Percentiles rank a stretch among this genome's conserved stretches.
These are phyloP conservation scores for Xiphorhynchus erythropygius DNA, from an alignment of 2,797 vertebrate genomes.

Conservation along the genomic window DNA sequence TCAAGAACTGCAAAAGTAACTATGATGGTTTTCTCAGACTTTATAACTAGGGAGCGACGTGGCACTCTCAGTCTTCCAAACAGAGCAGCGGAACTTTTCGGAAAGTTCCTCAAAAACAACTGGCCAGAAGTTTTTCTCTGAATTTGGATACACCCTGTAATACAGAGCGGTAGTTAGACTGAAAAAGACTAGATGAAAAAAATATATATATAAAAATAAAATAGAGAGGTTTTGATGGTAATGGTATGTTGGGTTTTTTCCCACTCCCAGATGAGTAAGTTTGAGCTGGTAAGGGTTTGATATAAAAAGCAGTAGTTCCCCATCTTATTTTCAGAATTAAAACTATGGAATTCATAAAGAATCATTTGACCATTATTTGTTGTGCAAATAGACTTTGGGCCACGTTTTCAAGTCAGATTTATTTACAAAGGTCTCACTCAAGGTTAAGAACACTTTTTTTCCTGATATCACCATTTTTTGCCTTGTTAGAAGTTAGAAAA, in stretches of 20 bases:
- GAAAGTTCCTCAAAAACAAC: conserved; percentile 70
- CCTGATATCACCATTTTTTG: background rate
- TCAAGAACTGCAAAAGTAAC: conserved; percentile 62
- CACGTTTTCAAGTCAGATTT: background rate
- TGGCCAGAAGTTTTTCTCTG: conserved; percentile 34
- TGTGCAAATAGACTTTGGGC: background rate
- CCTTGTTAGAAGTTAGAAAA: background rate
- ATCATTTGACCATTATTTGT: background rate
- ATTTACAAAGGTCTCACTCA: background rate
- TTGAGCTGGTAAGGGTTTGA: background rate
- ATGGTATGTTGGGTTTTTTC: background rate
- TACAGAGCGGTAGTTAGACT: conserved; percentile 12
- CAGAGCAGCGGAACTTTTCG: background rate
- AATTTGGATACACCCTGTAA: conserved; percentile 64
- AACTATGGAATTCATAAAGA: background rate
- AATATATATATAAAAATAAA: conserved; percentile 40
- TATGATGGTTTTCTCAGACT: conserved; percentile 70
- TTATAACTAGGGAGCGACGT: conserved; percentile 66
- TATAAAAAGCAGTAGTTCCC: background rate
- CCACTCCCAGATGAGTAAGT: background rate
- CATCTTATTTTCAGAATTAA: background rate
- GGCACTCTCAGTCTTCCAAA: conserved; percentile 66
- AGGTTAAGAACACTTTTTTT: background rate
- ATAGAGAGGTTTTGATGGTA: conserved; percentile 30
- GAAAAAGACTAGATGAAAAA: conserved; percentile 48